Evolutionary conservation across 1,140 invertebrate species (phyloP), one percentile per base, ranked within the genome.

Genomic region (Monomorium pharaonis): DNA sequence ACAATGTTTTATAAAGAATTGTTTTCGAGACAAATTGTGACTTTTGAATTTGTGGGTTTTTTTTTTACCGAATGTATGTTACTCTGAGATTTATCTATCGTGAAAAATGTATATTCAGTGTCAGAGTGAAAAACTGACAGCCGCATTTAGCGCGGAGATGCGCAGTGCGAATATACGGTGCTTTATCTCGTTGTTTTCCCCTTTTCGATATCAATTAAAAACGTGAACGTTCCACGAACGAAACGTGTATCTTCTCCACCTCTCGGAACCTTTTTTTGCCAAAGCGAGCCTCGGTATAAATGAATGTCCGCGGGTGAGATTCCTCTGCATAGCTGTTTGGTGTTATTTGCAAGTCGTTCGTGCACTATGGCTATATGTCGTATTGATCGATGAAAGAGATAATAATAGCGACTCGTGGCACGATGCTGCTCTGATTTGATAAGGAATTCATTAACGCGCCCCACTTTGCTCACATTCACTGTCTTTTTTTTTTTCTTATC

Each of bases 391-490:
- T 88, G 30, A 9, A n/a, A n/a, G 63, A 86, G 88, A 91, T 86
- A 90, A 89, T 88, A 90, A 92, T 88, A 91, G 87, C 84, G 63
- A 81, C 58, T 84, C 49, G 86, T 83, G 83, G 84, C 72, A 74
- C 83, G 60, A 87, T 87, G 86, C 90, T 90, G 91, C 72, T 87
- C 51, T 87, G 85, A 90, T 92, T 92, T 92, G 93, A 93, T 93
- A 93, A 93, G 92, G 88, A 92, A 94, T 93, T 93, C 92, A 93
- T 93, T 93, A 94, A 92, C 92, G 93, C 88, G 93, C 83, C 87
- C 91, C 91, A 93, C 89, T 93, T 93, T 89, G 87, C 56, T 67
- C 18, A 14, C 33, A 24, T 30, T 49, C 47, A 16, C 33, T 18
- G 14, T 63, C 51, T 65, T 54, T 60, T 33, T 86, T 37, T 33